Evolutionary conservation across 2,888 invertebrate species (phyloP), one percentile per base, ranked within the genome.

Genomic region (Mesorhabditis sp.): DNA sequence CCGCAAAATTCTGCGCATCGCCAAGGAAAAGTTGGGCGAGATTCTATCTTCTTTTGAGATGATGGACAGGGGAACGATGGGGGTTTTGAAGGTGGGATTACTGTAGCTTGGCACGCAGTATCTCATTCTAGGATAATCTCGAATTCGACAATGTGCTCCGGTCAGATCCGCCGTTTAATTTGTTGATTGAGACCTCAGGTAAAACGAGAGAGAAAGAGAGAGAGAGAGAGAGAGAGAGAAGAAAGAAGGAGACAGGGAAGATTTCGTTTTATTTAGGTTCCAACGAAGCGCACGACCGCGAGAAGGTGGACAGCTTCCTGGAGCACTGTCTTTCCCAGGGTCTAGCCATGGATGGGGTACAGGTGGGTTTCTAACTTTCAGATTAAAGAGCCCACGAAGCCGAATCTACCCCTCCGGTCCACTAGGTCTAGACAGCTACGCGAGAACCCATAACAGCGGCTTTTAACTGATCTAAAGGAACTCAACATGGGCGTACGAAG

Each of bases 41-140:
- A 92, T 84, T 42, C 87, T 98, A 62, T 95, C 96, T 4, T 94
- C 96, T 0, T 96, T 93, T 87, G 98, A 98, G 89, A 90, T 97
- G 89, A 92, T 97, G 73, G 97, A 98, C 87, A 88, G 89, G 10
- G 87, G 87, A 62, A 90, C 93, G 0, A 88, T 96, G 82, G 89
- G 89, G n/a, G 75, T 69, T 63, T 50, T 81, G 45, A 67, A 74
- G 70, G 58, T 50, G 58, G 1, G 58, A 13, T 50, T 50, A 50
- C 7, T 50, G 58, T 13, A 50, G n/a, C 1, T 50, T 2, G 7
- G n/a, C 2, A 50, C n/a, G n/a, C 6, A 50, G 58, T n/a, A 50
- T 10, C n/a, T 50, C 2, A 50, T 50, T 50, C 4, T 71, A 76
- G 62, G 72, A 80, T 5, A 82, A 83, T 70, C 70, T 78, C 10